These are phyloP conservation scores for Acrocephalus kingi DNA, from an alignment of 2,113 vertebrate species.

Conservation along the genomic window DNA sequence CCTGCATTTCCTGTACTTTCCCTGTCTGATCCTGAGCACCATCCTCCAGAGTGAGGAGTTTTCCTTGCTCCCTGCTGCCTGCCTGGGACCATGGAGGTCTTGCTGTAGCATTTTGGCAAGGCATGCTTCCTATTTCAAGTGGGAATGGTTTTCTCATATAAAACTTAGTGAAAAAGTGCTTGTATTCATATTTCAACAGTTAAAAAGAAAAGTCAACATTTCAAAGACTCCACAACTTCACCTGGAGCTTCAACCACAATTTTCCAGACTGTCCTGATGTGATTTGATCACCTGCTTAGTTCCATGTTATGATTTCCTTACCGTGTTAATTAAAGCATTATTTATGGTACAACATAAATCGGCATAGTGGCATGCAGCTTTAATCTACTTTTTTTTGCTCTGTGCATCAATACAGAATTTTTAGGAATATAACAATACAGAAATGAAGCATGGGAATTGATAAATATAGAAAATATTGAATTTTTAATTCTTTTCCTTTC, in stretches of 20 bases:
- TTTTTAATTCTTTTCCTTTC: background rate
- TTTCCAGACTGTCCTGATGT: background rate
- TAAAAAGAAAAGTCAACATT: background rate
- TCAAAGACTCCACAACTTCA: background rate
- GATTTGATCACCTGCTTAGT: background rate
- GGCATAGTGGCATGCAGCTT: accelerated
- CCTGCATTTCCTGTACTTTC: background rate
- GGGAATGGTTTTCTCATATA: background rate
- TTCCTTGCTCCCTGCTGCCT: background rate
- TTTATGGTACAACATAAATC: background rate
- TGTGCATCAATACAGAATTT: background rate
- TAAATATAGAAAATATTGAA: accelerated
- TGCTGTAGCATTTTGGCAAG: background rate
- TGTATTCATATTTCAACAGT: background rate
- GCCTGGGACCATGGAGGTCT: accelerated
- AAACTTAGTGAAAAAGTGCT: background rate
- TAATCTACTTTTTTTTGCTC: background rate
- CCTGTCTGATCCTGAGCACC: background rate
- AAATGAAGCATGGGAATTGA: background rate
- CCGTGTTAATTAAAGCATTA: accelerated
- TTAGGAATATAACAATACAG: background rate
- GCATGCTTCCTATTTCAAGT: background rate
- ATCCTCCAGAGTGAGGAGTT: background rate
- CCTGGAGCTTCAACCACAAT: background rate
- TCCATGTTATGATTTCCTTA: background rate